Conservation (phyloP, 2,888 invertebrate genomes). For the Platycnemis pennipes region DNA sequence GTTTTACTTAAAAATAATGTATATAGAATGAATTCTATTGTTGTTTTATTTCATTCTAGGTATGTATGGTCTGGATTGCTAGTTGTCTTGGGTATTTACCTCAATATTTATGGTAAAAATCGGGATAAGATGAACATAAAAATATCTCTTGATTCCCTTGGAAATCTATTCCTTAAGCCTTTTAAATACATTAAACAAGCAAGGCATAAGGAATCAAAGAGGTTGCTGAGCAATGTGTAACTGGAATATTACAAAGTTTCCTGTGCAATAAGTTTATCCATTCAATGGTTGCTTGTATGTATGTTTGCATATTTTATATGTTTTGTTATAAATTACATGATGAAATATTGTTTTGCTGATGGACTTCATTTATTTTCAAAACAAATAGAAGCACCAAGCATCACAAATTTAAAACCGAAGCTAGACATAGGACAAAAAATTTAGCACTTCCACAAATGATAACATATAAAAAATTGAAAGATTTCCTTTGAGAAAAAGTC, state of each 20-base stretch:
- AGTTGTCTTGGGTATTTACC: conserved; percentile 94
- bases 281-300: neutral
- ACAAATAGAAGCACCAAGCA: no score
- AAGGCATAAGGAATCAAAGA: conserved; percentile 37
- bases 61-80: conserved; percentile 95
- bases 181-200: neutral
- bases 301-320: neutral
- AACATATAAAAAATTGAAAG: no score
- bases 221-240: conserved; percentile 49
- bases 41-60: conserved; percentile 81
- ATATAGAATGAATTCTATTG: conserved; percentile 51
- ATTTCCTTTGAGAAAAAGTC: no score
- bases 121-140: conserved; percentile 69
- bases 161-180: conserved; percentile 21
- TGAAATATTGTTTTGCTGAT: neutral
- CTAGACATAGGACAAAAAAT: no score
- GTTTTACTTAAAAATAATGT: neutral
- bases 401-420: no score
- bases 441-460: no score
- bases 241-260: neutral
- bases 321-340: neutral
- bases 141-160: neutral
- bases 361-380: no score
- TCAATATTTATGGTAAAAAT: conserved; percentile 94
- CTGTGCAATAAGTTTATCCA: neutral